Evolutionary conservation across 2,888 invertebrate species (phyloP).

Genomic region (Hololepta plana): DNA sequence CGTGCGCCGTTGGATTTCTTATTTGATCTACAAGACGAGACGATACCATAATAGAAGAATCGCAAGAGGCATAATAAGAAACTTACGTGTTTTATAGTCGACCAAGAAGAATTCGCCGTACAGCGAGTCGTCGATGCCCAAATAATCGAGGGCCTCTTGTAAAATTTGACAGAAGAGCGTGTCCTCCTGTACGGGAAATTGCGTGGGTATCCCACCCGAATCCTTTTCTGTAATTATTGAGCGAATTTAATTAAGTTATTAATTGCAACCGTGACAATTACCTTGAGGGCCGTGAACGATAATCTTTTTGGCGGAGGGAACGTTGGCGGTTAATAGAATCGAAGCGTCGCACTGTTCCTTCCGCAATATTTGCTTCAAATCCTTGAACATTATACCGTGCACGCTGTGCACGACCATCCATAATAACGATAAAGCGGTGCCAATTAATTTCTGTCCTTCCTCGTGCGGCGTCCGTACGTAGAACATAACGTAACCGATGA

Average conservation of each 20-base stretch:
- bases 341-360: constrained; percentile 99
- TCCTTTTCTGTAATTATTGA: constrained; percentile 42
- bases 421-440: constrained; percentile 82
- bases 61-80: constrained; percentile 3
- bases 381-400: constrained; percentile 98
- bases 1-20: constrained; percentile 87
- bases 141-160: constrained; percentile 92
- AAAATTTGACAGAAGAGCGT: constrained; percentile 89
- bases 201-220: constrained; percentile 90
- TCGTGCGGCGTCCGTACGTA: constrained; percentile 94
- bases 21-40: constrained; percentile 86
- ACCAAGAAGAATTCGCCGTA: constrained; percentile 88
- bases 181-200: constrained; percentile 96
- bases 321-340: constrained; percentile 92
- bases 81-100: constrained; percentile 93
- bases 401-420: constrained; percentile 99
- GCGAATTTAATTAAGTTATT: constrained; percentile 1
- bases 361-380: constrained; percentile 91
- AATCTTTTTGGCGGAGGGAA: constrained; percentile 97
- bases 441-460: constrained; percentile 84
- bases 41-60: not conserved
- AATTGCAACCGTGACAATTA: constrained; percentile 20
- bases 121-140: constrained; percentile 81
- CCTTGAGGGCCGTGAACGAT: constrained; percentile 85
- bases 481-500: constrained; percentile 99